These are phyloP conservation scores for Raja brachyura DNA, from an alignment of 2,113 vertebrate genomes.

Conservation along the genomic window DNA sequence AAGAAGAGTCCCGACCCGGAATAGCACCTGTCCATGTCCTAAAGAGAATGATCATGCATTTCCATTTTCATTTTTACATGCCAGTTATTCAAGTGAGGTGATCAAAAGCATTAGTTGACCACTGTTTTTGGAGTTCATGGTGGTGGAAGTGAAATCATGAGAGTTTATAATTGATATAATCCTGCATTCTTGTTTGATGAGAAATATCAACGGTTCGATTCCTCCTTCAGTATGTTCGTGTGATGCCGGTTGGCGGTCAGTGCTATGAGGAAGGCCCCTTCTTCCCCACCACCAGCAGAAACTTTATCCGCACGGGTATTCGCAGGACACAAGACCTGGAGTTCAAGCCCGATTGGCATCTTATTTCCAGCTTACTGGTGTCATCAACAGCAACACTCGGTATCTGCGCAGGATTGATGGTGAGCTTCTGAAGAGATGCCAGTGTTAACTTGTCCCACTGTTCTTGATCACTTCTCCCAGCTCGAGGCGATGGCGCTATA, in stretches of 20 bases:
- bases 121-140: neutral
- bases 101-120: neutral
- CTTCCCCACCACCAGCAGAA: constrained; percentile 60
- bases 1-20: too few species aligned
- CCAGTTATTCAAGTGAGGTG: neutral
- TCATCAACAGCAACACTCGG: constrained; percentile 61
- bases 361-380: constrained; percentile 53
- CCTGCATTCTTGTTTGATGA: neutral
- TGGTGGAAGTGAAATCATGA: neutral
- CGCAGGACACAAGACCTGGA: constrained; percentile 50
- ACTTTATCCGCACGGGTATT: constrained; percentile 70
- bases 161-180: neutral
- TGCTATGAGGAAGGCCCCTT: constrained; percentile 74
- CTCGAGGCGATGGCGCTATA: neutral
- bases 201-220: neutral
- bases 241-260: constrained; percentile 64
- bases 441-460: too few species aligned
- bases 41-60: neutral
- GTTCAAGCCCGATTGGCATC: constrained; percentile 66
- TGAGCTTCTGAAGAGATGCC: constrained; percentile 49
- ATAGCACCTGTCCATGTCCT: too few species aligned
- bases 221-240: constrained; percentile 62
- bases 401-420: constrained; percentile 58
- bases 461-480: neutral
- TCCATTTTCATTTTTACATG: neutral